Evolutionary conservation across 2,888 invertebrate genomes (phyloP).

Genomic region (Trichogramma evanescens): DNA sequence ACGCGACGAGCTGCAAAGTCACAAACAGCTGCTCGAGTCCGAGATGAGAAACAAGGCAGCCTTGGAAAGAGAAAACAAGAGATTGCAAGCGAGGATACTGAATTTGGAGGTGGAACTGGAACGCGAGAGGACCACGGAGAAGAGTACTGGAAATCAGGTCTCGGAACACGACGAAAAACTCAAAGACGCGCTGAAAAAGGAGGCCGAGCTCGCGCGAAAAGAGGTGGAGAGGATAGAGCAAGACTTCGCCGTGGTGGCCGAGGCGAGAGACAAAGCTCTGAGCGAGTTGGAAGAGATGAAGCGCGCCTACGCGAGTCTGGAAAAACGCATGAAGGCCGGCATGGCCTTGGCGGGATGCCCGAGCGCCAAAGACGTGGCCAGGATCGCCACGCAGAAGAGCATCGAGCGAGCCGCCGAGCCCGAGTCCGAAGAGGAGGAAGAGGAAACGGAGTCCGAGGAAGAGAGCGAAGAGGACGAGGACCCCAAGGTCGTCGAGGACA

Average conservation of each 20-base stretch:
- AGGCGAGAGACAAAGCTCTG: conserved; percentile 67
- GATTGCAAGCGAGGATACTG: conserved; percentile 67
- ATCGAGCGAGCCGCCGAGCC: conserved; percentile 37
- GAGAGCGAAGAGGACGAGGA: conserved; percentile 61
- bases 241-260: conserved; percentile 68
- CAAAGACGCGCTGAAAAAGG: conserved; percentile 63
- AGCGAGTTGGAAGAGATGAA: conserved; percentile 74
- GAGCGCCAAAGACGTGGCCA: conserved; percentile 44
- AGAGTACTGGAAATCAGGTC: conserved; percentile 34
- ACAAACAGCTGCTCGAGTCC: conserved; percentile 81
- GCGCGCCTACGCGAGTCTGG: conserved; percentile 67
- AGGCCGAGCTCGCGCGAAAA: conserved; percentile 70
- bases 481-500: conserved; percentile 57
- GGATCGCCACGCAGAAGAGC: conserved; percentile 43
- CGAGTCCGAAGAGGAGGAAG: conserved; percentile 45
- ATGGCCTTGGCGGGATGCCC: conserved; percentile 46
- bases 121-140: conserved; percentile 55
- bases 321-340: conserved; percentile 54
- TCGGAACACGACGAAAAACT: conserved; percentile 57
- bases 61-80: conserved; percentile 77
- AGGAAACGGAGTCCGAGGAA: conserved; percentile 53
- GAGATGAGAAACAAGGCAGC: conserved; percentile 82
- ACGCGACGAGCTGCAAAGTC: conserved; percentile 83
- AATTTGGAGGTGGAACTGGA: conserved; percentile 77
- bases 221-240: conserved; percentile 74